Evolutionary conservation across 2,888 invertebrate genomes (phyloP).

Genomic region (Drosophila rellima): DNA sequence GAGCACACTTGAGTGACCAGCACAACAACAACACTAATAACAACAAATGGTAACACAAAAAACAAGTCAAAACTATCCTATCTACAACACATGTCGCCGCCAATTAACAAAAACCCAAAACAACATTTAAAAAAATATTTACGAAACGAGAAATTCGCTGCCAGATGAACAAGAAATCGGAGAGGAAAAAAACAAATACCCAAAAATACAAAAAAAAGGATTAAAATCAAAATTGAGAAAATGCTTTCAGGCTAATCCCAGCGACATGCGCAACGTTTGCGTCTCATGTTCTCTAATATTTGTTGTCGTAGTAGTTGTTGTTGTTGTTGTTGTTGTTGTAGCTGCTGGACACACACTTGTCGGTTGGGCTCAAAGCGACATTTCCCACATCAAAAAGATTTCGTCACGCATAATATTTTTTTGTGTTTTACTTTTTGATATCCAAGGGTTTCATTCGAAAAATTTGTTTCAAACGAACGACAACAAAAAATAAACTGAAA

Average conservation of each 20-base stretch:
- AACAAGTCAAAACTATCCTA: constrained; percentile 48
- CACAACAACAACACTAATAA: constrained; percentile 21
- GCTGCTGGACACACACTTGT: constrained; percentile 79
- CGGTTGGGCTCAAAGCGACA: constrained; percentile 78
- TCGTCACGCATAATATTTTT: constrained; percentile 79
- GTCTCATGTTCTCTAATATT: constrained; percentile 63
- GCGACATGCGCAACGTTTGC: constrained; percentile 70
- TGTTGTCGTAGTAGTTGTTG: constrained; percentile 33
- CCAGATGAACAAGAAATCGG: constrained; percentile 43
- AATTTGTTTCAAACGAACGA: constrained; percentile 54
- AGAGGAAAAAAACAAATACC: constrained; percentile 20
- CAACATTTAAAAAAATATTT: constrained; percentile 71
- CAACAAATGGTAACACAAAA: constrained; percentile 25
- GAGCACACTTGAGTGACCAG: constrained; percentile 63
- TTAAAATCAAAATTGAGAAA: constrained; percentile 74
- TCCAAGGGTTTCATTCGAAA: constrained; percentile 64
- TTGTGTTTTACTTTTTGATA: constrained; percentile 30
- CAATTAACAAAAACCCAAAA: constrained; percentile 78
- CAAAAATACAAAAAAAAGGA: constrained; percentile 60
- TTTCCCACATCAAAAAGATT: constrained; percentile 83
- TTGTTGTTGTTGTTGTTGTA: constrained; percentile 44
- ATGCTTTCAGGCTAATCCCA: constrained; percentile 82
- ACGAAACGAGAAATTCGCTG: constrained; percentile 49
- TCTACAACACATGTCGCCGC: constrained; percentile 81
- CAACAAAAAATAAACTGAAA: constrained; percentile 46